Base-by-base conservation (phyloP, 2,888 invertebrate genomes). In the Volucella zonaria region DNA sequence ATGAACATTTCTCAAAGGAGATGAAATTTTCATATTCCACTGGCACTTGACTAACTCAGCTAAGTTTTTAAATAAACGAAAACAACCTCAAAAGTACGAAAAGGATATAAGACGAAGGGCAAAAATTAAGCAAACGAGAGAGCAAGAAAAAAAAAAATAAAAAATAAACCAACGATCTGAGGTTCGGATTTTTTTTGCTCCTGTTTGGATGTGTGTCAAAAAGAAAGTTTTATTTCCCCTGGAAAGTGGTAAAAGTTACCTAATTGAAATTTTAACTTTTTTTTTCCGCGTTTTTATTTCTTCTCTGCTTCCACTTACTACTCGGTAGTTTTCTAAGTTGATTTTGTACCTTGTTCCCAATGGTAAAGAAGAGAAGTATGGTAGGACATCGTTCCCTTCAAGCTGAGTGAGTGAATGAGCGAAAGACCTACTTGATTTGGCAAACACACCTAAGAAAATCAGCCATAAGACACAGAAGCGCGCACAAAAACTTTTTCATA, bases 191-290 rank as follows among this genome's bases (percentile, higher is more conserved):
- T n/a, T 18, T 51, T 51, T 18, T 23, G 1, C 15, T 15, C 14
- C 51, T 12, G n/a, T 40, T 15, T 54, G 3, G n/a, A 38, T 31
- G 56, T 31, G 58, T 52, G 40, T 61, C 42, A 64, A 58, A 31
- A 74, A 56, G 52, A 42, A 68, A 62, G n/a, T 42, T 42, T 66
- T 75, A 47, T 62, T 59, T 38, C 15, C 56, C 52, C 59, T 52
- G 15, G 59, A 56, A 61, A 51, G 61, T 54, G 52, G 68, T 59
- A 62, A 82, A 68, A 79, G 68, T 83, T 75, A 70, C 68, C 68
- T 79, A 75, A 83, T 83, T 83, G 82, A 79, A 83, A 79, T 75
- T 83, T 79, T 43, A 75, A 79, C 64, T 75, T 82, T 78, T 76
- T 42, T 64, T 10, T 15, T 52, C n/a, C n/a, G n/a, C 31, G 31